Evolutionary conservation across 2,113 vertebrate genomes (phyloP), one percentile per base, ranked within the genome.

Genomic region (Lynx canadensis): DNA sequence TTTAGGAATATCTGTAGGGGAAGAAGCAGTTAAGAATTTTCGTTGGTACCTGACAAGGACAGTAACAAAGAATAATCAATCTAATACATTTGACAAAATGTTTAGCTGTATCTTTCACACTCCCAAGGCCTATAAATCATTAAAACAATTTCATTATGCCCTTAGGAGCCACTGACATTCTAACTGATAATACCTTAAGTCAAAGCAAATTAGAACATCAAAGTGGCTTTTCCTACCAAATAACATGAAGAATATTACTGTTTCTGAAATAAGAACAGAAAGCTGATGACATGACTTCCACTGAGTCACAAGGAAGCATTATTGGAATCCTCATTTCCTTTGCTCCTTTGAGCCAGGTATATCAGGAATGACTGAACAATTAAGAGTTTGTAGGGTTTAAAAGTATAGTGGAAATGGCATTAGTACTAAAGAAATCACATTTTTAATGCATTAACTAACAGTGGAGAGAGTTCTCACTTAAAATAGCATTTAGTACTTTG

Each of bases 211-310:
- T 74, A 81, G n/a, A 74, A 97, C 29, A 84, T 38, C 55, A 33
- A 36, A 85, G 38, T 73, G 81, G 23, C n/a, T 69, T 85, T 82
- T 93, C 69, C 38, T 18, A 79, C 19, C 14, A 96, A 90, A 65
- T 76, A 84, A 29, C n/a, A 80, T 41, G 63, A 90, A 88, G 55
- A 78, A 65, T 81, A 83, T 81, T 78, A 27, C 19, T 91, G 27
- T 73, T 95, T 93, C 50, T 97, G 55, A 93, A 95, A 96, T 86
- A 38, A 93, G 31, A 74, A 13, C 19, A 92, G 60, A 94, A 97
- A 94, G 60, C 18, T 36, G 60, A n/a, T 21, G 18, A 45, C 10
- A 80, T 2, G 1, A 85, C 45, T 81, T 95, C 85, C 89, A 25
- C 36, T 38, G 48, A 94, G 25, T 84, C 68, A 88, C 14, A 55